Base-by-base conservation (phyloP, 1,140 invertebrate species). In the Drosophila santomea region DNA sequence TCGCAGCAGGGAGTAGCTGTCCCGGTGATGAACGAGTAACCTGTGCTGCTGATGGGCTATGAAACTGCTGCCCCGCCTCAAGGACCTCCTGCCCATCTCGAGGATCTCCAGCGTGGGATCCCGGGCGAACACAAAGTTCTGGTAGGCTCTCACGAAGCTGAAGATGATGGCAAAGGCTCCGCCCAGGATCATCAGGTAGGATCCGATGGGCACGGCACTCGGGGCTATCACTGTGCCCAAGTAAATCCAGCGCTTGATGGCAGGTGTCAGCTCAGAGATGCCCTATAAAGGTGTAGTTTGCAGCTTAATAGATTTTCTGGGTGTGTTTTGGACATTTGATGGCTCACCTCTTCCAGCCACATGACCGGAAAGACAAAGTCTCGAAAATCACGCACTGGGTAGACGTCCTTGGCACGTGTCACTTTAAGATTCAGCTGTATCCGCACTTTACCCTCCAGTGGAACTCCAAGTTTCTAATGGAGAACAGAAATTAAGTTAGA, bases 321-420 rank as follows among this genome's bases (percentile, higher is more conserved):
- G 12, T 25, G 23, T 71, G 8, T 32, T 8, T 3, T 20, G 6
- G 6, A 10, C 12, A 10, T 8, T 32, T 5, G 12, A 47, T 91
- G 4, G 3, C 68, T 93, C 92, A 96, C 96, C 94, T 97, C 97
- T 93, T 97, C 96, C 1, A 97, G 67, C 97, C 97, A 97, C 95
- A 97, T 96, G 36, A 97, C 94, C 0, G 97, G 97, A 91, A 97
- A 97, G 0, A 97, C 94, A 43, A 97, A 96, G 81, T 95, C 95
- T 1, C 96, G 95, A 77, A 98, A 96, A 56, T 96, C 95, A 59
- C 95, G 92, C 10, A 97, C 96, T 20, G 94, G 94, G 45, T 94
- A 93, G 36, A 97, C 95, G 48, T 95, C 94, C 2, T 95, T 94
- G 17, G 96, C 95, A 38, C 94, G 94, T 45, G 96, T 95, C 4